Percentiles rank a stretch among this genome's conserved stretches.
Evolutionary conservation across 2,113 vertebrate species (phyloP).

Genomic region (Psophia crepitans): DNA sequence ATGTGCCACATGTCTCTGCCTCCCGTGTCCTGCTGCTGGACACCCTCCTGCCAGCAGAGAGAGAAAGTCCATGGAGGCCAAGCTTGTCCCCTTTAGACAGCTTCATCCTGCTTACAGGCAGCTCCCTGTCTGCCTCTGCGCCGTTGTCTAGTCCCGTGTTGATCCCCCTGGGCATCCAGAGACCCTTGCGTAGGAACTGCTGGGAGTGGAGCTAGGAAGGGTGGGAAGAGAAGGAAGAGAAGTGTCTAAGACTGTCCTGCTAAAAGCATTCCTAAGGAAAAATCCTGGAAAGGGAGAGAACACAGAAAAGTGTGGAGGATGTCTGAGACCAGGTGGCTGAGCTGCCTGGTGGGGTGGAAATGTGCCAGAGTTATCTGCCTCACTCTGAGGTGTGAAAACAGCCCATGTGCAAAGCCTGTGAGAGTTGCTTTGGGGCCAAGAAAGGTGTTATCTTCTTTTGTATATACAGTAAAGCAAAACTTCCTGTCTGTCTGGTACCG

Average conservation of each 20-base stretch:
- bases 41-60: neutral
- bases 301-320: neutral
- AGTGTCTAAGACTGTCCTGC: neutral
- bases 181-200: neutral
- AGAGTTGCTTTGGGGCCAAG: neutral
- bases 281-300: neutral
- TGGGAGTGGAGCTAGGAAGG: neutral
- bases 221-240: neutral
- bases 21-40: neutral
- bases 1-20: neutral
- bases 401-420: neutral
- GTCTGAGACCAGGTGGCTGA: constrained; percentile 19
- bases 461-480: neutral
- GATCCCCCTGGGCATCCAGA: neutral
- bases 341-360: constrained; percentile 16
- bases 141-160: neutral
- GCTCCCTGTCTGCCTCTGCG: neutral
- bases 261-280: neutral
- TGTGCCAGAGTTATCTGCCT: constrained; percentile 9
- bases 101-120: neutral
- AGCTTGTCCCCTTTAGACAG: neutral
- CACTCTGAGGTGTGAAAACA: neutral
- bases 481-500: neutral
- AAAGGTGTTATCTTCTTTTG: neutral
- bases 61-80: neutral